Percentiles rank a stretch among this genome's conserved stretches.
Evolutionary conservation across 2,888 invertebrate genomes (phyloP).

Genomic region (Sarcophaga caerulescens): DNA sequence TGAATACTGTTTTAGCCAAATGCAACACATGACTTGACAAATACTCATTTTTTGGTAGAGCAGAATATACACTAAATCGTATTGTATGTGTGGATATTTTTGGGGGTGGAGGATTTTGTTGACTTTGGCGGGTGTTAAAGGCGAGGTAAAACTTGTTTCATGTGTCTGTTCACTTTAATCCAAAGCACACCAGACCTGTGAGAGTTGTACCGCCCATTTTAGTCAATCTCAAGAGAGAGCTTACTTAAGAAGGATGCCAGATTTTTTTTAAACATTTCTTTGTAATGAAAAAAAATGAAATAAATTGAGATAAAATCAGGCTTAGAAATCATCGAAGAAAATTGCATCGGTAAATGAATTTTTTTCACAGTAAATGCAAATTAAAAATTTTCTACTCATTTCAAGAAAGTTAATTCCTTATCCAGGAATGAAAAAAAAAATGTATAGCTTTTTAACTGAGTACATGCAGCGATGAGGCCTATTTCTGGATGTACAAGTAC

Average conservation of each 20-base stretch:
- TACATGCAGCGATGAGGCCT: too few species aligned
- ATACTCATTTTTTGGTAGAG: constrained; percentile 47
- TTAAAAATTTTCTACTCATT: too few species aligned
- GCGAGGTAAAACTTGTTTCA: constrained; percentile 55
- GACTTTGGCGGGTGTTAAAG: constrained; percentile 50
- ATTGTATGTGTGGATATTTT: constrained; percentile 25
- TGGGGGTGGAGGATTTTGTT: constrained; percentile 29
- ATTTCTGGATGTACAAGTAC: too few species aligned
- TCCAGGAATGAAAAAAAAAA: too few species aligned
- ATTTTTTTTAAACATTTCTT: background rate
- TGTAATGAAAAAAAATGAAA: background rate
- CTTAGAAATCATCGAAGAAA: background rate
- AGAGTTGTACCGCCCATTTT: constrained; percentile 59
- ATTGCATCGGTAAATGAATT: too few species aligned
- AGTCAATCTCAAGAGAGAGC: constrained; percentile 1
- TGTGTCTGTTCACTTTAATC: constrained; percentile 17
- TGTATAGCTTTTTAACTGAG: too few species aligned
- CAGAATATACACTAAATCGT: constrained; percentile 4
- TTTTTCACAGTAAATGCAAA: too few species aligned
- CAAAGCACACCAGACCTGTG: background rate
- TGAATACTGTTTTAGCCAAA: constrained; percentile 60
- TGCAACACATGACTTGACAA: constrained; percentile 61
- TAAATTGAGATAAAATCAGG: background rate
- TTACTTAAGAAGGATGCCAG: constrained; percentile 44
- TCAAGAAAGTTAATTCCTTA: too few species aligned